A percentile compares a stretch with the other conserved stretches of the same genome.
These are phyloP conservation scores for Glareola pratincola DNA, from an alignment of 2,113 vertebrate species.

Conservation along the genomic window DNA sequence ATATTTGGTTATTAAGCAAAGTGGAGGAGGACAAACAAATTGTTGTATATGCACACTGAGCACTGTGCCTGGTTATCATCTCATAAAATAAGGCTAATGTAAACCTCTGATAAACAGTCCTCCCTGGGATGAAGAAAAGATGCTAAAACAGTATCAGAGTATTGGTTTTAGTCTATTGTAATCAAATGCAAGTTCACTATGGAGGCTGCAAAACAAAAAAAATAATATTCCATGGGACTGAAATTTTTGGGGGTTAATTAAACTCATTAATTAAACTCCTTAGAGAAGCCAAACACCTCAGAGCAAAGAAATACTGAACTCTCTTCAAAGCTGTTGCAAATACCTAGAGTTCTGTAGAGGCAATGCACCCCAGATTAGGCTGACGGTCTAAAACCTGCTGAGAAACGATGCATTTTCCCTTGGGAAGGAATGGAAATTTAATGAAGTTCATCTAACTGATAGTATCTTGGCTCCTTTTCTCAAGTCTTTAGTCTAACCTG, in stretches of 20 bases:
- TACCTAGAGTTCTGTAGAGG: not conserved
- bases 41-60: not conserved
- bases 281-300: not conserved
- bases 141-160: not conserved
- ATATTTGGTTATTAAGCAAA: not conserved
- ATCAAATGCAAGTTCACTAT: not conserved
- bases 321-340: not conserved
- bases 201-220: not conserved
- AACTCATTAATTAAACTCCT: not conserved
- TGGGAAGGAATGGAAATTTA: not conserved
- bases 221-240: not conserved
- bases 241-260: not conserved
- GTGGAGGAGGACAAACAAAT: not conserved
- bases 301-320: not conserved
- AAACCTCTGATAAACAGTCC: not conserved
- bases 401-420: not conserved
- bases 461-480: not conserved
- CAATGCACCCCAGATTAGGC: not conserved
- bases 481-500: not conserved
- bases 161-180: not conserved
- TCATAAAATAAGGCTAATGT: not conserved
- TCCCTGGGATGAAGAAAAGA: not conserved
- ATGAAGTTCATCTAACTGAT: not conserved
- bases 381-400: not conserved
- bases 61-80: not conserved